A percentile compares a stretch with the other conserved stretches of the same genome.
phyloP scores from a whole-genome alignment of 2,888 invertebrate species.

The Meganola albula region DNA sequence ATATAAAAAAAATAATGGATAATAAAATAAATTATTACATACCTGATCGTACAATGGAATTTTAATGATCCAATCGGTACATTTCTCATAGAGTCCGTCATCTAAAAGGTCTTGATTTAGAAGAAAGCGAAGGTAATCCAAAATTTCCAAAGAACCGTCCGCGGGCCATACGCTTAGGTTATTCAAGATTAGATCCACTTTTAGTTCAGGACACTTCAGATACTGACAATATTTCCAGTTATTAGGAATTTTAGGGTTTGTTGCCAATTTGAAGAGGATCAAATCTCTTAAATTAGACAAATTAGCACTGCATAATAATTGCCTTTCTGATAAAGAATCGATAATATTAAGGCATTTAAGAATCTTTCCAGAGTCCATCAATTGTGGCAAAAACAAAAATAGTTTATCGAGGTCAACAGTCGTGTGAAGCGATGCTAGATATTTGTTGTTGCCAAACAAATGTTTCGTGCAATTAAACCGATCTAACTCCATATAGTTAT shows the following conservation, averaged over 20 bases:
- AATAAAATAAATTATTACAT: conserved; percentile 10
- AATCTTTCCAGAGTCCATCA: conserved; percentile 63
- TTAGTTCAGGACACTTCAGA: conserved; percentile 69
- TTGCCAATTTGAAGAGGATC: conserved; percentile 77
- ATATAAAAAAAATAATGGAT: no score
- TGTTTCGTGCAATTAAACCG: conserved; percentile 73
- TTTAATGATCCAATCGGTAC: conserved; percentile 78
- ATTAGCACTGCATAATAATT: conserved; percentile 67
- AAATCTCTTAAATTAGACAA: conserved; percentile 77
- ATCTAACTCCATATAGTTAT: conserved; percentile 77
- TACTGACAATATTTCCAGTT: conserved; percentile 73
- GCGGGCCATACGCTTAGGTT: conserved; percentile 77
- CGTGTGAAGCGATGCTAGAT: conserved; percentile 78
- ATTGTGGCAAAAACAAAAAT: conserved; percentile 67
- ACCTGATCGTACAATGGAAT: conserved; percentile 81
- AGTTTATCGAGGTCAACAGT: conserved; percentile 71
- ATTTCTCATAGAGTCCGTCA: conserved; percentile 57
- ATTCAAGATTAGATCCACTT: conserved; percentile 71
- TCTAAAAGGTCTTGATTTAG: conserved; percentile 57
- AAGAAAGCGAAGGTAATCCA: conserved; percentile 69
- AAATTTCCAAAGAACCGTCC: conserved; percentile 70
- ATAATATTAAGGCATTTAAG: conserved; percentile 73
- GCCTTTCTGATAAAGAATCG: conserved; percentile 77
- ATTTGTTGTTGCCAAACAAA: conserved; percentile 76
- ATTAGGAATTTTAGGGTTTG: conserved; percentile 61